Evolutionary conservation across 1,140 invertebrate species (phyloP), one percentile per base, ranked within the genome.

Genomic region (Spodoptera litura): DNA sequence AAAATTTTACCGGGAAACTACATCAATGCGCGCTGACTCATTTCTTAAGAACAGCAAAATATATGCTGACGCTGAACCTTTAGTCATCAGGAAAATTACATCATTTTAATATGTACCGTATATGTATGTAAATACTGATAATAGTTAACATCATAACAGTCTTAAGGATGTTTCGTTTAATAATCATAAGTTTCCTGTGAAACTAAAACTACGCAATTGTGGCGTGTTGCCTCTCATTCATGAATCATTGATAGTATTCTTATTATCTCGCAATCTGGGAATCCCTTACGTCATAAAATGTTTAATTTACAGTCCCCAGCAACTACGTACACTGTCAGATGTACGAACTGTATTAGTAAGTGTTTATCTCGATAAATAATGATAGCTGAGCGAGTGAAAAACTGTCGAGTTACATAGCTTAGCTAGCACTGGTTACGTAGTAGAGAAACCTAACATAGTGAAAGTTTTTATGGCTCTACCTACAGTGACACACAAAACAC

Each of bases 391-490:
- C 61, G n/a, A 76, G 61, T 15, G 15, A 56, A 72, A 73, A 73
- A 73, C 55, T 73, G 11, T 35, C 25, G 58, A 38, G 61, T 78
- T 81, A 83, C 78, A 81, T 81, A 71, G 51, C 53, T 56, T 49
- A 68, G 79, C 85, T 85, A 87, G 85, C 85, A 81, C 85, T 83
- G 83, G 83, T 91, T 90, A 91, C 87, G 86, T 88, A 90, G 83
- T 78, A 86, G 89, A 91, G 89, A 93, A 92, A 91, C 90, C 86
- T 81, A 88, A 81, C 83, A 76, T 62, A 90, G 92, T 92, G 92
- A 93, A 93, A 93, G 92, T 93, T 82, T 84, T 78, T 80, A 83
- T 80, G 52, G 73, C 82, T 89, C 85, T 91, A 86, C 84, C 85
- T 89, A 86, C 84, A 88, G 80, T 81, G 84, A 87, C 86, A 86